Conservation (phyloP, 2,113 vertebrate genomes). For the Ictalurus punctatus region DNA sequence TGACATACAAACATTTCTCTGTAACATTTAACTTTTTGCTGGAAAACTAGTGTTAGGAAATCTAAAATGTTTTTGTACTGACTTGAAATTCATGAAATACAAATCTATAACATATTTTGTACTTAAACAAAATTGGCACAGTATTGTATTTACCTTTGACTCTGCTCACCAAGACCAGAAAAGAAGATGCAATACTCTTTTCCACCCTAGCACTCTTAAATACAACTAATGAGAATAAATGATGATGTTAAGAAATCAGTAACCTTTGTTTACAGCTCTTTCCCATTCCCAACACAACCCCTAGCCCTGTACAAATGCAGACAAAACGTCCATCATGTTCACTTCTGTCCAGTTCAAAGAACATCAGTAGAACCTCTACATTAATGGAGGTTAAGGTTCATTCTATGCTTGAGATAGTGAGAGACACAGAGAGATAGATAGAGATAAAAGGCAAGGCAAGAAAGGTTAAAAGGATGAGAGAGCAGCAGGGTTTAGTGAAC, state of each 20-base stretch:
- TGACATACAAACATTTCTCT: no score
- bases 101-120: no score
- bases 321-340: not conserved
- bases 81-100: no score
- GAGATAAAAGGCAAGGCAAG: not conserved
- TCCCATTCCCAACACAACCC: not conserved
- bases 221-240: not conserved
- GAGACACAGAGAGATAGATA: conserved; percentile 16
- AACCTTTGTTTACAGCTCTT: conserved; percentile 21
- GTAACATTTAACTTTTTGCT: no score
- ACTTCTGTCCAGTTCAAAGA: conserved; percentile 5
- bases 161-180: not conserved
- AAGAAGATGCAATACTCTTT: conserved; percentile 2
- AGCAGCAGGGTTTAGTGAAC: not conserved
- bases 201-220: not conserved
- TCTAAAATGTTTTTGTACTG: no score
- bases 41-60: no score
- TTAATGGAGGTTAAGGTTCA: conserved; percentile 50
- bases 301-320: conserved; percentile 9
- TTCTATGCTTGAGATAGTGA: conserved; percentile 2
- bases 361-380: conserved; percentile 23
- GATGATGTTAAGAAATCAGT: conserved; percentile 30
- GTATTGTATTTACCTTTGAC: conserved; percentile 19
- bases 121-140: no score
- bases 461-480: not conserved